These are phyloP conservation scores for Ceraclea dissimilis DNA, from an alignment of 2,888 invertebrate species.

Conservation along the genomic window DNA sequence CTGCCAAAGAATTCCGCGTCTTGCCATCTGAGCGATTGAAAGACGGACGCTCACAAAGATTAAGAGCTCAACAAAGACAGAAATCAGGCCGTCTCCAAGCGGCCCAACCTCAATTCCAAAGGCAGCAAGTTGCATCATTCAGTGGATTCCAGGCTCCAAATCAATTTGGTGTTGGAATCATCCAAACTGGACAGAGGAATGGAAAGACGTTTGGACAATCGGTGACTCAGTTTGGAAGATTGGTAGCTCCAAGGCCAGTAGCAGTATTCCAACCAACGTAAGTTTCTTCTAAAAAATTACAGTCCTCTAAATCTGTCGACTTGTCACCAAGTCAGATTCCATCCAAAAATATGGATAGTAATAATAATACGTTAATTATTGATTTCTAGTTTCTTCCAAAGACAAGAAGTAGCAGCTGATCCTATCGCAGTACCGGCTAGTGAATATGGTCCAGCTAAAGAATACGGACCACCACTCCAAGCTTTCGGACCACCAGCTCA, in stretches of 20 bases:
- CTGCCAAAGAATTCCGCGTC: slow-evolving; percentile 22
- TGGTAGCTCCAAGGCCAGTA: slow-evolving; percentile 14
- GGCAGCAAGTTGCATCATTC: slow-evolving; percentile 8
- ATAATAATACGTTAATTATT: no score
- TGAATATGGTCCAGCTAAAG: slow-evolving; percentile 15
- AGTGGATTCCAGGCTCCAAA: slow-evolving; percentile 8
- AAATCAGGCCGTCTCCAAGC: slow-evolving; percentile 8
- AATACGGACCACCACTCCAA: slow-evolving; percentile 21
- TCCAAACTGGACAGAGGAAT: slow-evolving; percentile 4
- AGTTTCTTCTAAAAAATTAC: background rate
- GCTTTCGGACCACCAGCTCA: slow-evolving; percentile 13
- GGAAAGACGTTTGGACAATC: background rate
- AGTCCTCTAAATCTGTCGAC: no score
- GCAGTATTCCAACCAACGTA: slow-evolving; percentile 15
- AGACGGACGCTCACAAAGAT: slow-evolving; percentile 6
- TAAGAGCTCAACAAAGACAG: slow-evolving; percentile 10
- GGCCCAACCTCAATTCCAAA: slow-evolving; percentile 15
- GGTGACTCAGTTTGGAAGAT: slow-evolving; percentile 15
- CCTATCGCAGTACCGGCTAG: slow-evolving; percentile 14
- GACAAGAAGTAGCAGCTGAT: slow-evolving; percentile 20
- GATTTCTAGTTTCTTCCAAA: background rate
- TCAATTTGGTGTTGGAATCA: slow-evolving; percentile 2
- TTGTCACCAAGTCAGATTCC: no score
- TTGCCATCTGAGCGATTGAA: slow-evolving; percentile 17
- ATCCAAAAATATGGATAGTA: no score